phyloP scores from a whole-genome alignment of 2,797 vertebrate genomes.

The Hoplostethus atlanticus region DNA sequence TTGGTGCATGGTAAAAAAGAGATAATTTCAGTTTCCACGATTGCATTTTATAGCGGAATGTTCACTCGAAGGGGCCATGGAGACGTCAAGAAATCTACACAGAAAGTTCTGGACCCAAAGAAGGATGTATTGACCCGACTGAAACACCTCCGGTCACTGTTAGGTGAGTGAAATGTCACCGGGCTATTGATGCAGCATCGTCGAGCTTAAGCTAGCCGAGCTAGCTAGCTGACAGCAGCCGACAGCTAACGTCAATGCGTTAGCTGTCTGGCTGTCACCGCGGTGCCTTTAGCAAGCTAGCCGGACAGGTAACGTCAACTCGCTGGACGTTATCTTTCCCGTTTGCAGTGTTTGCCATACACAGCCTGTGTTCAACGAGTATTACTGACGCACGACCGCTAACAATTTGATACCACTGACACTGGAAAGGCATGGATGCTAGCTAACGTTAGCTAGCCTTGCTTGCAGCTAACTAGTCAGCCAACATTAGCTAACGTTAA shows the following conservation, averaged over 20 bases:
- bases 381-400: background rate
- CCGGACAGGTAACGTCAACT: constrained; percentile 17
- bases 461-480: constrained; percentile 64
- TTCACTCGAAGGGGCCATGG: constrained; percentile 97
- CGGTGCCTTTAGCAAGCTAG: constrained; percentile 1
- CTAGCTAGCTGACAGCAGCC: constrained; percentile 53
- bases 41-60: constrained; percentile 89
- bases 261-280: constrained; percentile 64
- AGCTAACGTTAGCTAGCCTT: constrained; percentile 65
- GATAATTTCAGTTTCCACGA: constrained; percentile 79
- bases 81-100: constrained; percentile 98
- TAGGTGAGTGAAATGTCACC: constrained; percentile 89
- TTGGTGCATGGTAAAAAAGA: constrained; percentile 81
- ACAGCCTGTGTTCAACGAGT: background rate
- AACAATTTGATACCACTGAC: constrained; percentile 15
- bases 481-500: constrained; percentile 62
- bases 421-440: constrained; percentile 57
- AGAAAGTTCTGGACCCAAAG: constrained; percentile 99
- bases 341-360: background rate
- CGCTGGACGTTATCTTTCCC: background rate
- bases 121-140: constrained; percentile 96
- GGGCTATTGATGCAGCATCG: constrained; percentile 59
- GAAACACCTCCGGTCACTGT: constrained; percentile 95
- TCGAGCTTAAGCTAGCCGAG: constrained; percentile 49
- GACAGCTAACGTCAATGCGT: constrained; percentile 65